phyloP scores from a whole-genome alignment of 2,113 vertebrate genomes.

The Cygnus buccinator region DNA sequence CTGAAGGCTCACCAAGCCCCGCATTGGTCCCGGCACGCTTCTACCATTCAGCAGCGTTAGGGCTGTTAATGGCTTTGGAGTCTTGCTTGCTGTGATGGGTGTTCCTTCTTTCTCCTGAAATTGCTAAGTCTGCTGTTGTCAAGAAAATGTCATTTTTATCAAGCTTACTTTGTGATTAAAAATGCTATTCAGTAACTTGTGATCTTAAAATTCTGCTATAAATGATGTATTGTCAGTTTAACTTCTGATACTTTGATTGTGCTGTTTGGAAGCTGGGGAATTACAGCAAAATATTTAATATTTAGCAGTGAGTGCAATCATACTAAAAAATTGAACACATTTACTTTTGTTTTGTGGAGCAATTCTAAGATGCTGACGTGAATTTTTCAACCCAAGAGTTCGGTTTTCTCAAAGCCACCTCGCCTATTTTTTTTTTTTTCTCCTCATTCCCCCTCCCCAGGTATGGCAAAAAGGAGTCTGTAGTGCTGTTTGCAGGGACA shows the following conservation, averaged over 20 bases:
- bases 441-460: not conserved
- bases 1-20: not conserved
- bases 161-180: not conserved
- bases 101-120: not conserved
- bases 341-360: fast-evolving
- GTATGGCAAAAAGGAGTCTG: not conserved
- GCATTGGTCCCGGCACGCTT: too few relatives aligned
- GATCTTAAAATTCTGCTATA: not conserved
- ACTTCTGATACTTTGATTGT: not conserved
- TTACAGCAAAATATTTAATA: not conserved
- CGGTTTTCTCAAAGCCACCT: not conserved
- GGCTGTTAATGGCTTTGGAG: not conserved
- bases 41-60: not conserved
- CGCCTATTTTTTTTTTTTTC: not conserved
- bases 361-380: not conserved
- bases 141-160: not conserved
- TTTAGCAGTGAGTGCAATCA: not conserved
- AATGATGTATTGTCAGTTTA: not conserved
- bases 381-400: not conserved
- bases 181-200: not conserved
- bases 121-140: not conserved
- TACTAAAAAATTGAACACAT: not conserved
- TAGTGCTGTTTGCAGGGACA: not conserved
- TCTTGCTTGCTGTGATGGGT: not conserved
- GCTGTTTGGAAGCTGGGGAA: not conserved